phyloP scores from a whole-genome alignment of 1,140 invertebrate genomes.

The Argopecten irradians region DNA sequence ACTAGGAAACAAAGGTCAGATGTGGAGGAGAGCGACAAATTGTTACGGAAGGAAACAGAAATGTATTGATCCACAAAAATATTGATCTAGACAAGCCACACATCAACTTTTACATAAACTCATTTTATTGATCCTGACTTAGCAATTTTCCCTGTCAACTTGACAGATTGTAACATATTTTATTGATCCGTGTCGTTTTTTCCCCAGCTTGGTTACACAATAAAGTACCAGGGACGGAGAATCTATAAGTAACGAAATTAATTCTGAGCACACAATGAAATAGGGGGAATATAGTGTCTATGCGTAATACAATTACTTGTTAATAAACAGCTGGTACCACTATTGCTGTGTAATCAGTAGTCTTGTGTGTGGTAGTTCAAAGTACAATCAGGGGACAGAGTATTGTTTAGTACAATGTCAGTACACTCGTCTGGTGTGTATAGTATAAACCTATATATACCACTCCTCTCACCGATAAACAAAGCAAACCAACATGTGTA shows the following conservation, averaged over 20 bases:
- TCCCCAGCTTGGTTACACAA: neutral
- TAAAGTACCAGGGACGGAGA: neutral
- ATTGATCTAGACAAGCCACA: neutral
- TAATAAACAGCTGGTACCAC: neutral
- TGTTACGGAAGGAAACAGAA: too few relatives aligned
- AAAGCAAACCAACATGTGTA: too few relatives aligned
- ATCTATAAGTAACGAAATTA: too few relatives aligned
- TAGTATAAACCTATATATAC: too few relatives aligned
- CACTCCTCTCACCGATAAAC: too few relatives aligned
- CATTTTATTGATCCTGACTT: constrained; percentile 6
- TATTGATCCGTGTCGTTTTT: neutral
- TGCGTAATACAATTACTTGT: too few relatives aligned
- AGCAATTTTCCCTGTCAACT: neutral
- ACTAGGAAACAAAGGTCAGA: neutral
- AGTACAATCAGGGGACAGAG: neutral
- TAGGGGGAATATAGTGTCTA: too few relatives aligned
- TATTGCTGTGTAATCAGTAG: neutral
- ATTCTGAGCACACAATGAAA: neutral
- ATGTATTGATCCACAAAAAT: neutral
- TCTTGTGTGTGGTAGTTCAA: neutral
- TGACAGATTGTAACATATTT: neutral
- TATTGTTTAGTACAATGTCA: neutral
- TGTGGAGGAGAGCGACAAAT: too few relatives aligned
- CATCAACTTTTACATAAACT: neutral
- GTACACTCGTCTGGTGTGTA: neutral